Percentiles rank a stretch among this genome's conserved stretches.
Evolutionary conservation across 2,113 vertebrate species (phyloP).

Genomic region (Dermatemys mawii): DNA sequence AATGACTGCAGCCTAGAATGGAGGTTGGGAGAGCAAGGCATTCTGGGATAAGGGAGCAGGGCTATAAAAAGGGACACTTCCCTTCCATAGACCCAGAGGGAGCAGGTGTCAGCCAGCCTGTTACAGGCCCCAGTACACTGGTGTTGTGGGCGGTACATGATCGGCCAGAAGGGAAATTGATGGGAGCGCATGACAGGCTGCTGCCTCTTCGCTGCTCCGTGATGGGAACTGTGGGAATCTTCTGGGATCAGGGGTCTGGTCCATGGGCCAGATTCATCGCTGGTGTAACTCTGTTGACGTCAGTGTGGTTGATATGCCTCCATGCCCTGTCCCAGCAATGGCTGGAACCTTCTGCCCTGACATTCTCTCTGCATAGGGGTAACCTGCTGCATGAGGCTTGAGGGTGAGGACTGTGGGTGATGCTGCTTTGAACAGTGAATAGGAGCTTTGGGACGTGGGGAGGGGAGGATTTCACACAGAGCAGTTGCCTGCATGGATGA

Average conservation of each 20-base stretch:
- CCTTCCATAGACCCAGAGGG: not conserved
- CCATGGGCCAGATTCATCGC: not conserved
- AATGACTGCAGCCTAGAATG: not conserved
- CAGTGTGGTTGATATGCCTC: not conserved
- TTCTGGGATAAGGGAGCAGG: rapidly evolving
- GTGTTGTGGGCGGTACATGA: no score
- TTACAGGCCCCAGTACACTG: not conserved
- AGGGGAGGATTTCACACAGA: not conserved
- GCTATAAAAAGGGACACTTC: no score
- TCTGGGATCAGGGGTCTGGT: not conserved
- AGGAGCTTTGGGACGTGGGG: not conserved
- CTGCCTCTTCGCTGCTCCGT: not conserved
- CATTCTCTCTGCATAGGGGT: rapidly evolving
- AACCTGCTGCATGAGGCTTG: not conserved
- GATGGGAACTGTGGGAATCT: not conserved
- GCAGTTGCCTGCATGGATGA: not conserved
- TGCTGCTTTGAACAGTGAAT: not conserved
- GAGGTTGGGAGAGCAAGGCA: not conserved
- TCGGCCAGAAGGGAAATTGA: not conserved
- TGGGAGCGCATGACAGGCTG: not conserved
- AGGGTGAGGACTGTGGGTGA: not conserved
- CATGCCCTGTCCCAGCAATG: not conserved
- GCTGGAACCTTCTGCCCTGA: not conserved
- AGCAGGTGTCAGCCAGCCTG: not conserved
- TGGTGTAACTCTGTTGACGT: not conserved